Evolutionary conservation across 92 coral and sea anemone species (phyloP).

Genomic region (Siderastrea radians): DNA sequence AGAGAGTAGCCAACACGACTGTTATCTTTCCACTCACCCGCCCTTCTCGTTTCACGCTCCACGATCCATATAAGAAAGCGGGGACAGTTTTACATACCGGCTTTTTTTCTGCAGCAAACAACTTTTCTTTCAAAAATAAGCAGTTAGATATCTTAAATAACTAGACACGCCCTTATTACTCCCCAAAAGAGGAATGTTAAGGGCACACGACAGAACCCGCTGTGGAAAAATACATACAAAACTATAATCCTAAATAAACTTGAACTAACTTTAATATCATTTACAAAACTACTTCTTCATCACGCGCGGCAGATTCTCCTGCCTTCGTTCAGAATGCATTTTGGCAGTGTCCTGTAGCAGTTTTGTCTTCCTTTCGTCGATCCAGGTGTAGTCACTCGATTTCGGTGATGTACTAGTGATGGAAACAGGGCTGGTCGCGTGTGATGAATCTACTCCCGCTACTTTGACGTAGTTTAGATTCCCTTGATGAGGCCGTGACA

Average conservation of each 20-base stretch:
- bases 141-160: constrained; percentile 7
- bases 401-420: constrained; percentile 54
- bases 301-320: constrained; percentile 79
- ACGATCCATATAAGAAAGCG: neutral
- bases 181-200: neutral
- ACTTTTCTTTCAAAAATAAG: constrained; percentile 4
- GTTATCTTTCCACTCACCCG: neutral
- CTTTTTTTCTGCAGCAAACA: neutral
- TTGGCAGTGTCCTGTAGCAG: constrained; percentile 84
- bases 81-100: neutral
- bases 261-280: neutral
- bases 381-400: constrained; percentile 85
- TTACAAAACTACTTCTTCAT: constrained; percentile 64
- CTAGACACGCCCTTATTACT: neutral
- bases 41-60: neutral
- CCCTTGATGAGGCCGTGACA: constrained; percentile 67
- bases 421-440: constrained; percentile 64
- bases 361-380: constrained; percentile 84
- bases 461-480: constrained; percentile 80
- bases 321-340: constrained; percentile 77
- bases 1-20: neutral
- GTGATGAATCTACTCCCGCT: constrained; percentile 63
- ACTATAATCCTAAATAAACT: neutral
- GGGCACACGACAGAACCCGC: constrained; percentile 14
- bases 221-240: constrained; percentile 42